These are phyloP conservation scores for Tapera naevia DNA, from an alignment of 2,797 vertebrate species.

Conservation along the genomic window DNA sequence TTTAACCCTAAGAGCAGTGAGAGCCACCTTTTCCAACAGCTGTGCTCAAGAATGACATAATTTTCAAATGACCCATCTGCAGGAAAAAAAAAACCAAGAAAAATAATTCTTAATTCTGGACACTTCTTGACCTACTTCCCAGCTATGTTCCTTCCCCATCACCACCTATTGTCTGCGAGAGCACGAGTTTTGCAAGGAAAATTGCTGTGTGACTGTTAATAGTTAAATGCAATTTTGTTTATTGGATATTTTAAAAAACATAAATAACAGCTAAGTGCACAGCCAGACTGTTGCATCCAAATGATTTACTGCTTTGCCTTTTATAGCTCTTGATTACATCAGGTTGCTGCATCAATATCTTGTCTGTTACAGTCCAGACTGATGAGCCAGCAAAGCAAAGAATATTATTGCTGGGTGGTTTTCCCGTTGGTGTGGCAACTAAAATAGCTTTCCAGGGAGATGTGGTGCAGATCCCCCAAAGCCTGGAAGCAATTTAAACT, in stretches of 20 bases:
- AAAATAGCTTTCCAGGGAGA: not conserved
- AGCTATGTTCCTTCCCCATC: not conserved
- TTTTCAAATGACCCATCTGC: not conserved
- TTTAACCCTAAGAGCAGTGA: not conserved
- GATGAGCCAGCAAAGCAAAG: not conserved
- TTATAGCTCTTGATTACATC: conserved; percentile 58
- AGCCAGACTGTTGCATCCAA: conserved; percentile 25
- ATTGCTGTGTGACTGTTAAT: not conserved
- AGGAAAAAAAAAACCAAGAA: not conserved
- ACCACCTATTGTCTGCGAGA: not conserved
- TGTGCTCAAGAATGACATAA: not conserved
- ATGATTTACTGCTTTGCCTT: conserved; percentile 56
- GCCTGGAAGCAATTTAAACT: not conserved
- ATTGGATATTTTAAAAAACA: conserved; percentile 17
- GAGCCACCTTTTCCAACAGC: not conserved
- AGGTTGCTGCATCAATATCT: conserved; percentile 46
- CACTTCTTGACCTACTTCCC: not conserved
- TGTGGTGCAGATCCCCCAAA: not conserved
- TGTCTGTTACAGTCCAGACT: conserved; percentile 27
- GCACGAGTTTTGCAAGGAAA: not conserved
- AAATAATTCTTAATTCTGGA: not conserved
- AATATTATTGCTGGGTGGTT: not conserved
- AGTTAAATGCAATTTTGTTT: conserved; percentile 39
- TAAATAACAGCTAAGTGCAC: not conserved
- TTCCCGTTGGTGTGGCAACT: not conserved